Conservation (phyloP, 2,888 invertebrate species). For the Iphiclides podalirius region DNA sequence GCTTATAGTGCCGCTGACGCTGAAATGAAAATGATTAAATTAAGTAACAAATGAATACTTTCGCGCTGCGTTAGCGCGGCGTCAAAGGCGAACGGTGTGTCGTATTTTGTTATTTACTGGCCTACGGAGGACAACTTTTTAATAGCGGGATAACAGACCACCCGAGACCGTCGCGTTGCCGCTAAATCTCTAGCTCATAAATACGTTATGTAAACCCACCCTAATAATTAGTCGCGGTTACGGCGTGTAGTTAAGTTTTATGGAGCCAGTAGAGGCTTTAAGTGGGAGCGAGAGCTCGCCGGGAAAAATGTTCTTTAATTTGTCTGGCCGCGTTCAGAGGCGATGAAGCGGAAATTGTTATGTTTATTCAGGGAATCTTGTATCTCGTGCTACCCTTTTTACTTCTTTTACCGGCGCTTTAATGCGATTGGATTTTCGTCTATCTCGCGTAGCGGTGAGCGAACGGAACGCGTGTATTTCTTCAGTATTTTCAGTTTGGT, state of each 20-base stretch:
- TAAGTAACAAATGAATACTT: constrained; percentile 24
- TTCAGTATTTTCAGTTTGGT: constrained; percentile 4
- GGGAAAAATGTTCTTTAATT: constrained; percentile 76
- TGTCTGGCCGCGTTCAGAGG: constrained; percentile 61
- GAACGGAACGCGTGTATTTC: constrained; percentile 55
- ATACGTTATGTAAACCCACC: constrained; percentile 79
- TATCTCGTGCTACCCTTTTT: constrained; percentile 53
- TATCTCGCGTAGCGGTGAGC: constrained; percentile 44
- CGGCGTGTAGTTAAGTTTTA: constrained; percentile 76
- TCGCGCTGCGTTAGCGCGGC: constrained; percentile 25
- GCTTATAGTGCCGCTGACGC: background rate
- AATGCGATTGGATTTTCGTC: constrained; percentile 66
- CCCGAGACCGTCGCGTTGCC: constrained; percentile 65
- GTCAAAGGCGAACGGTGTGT: constrained; percentile 41
- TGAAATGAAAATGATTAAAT: constrained; percentile 3
- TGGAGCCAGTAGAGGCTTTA: constrained; percentile 57
- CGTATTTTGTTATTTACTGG: constrained; percentile 73
- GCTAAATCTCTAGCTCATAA: constrained; percentile 78
- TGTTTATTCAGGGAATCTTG: constrained; percentile 65
- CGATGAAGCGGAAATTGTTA: constrained; percentile 73
- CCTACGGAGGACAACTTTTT: constrained; percentile 76
- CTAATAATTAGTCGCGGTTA: constrained; percentile 79
- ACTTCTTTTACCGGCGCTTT: constrained; percentile 49
- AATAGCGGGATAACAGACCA: constrained; percentile 78
- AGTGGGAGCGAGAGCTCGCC: constrained; percentile 53